Base-by-base conservation (phyloP, 2,888 invertebrate species). In the Caenorhabditis sp. region DNA sequence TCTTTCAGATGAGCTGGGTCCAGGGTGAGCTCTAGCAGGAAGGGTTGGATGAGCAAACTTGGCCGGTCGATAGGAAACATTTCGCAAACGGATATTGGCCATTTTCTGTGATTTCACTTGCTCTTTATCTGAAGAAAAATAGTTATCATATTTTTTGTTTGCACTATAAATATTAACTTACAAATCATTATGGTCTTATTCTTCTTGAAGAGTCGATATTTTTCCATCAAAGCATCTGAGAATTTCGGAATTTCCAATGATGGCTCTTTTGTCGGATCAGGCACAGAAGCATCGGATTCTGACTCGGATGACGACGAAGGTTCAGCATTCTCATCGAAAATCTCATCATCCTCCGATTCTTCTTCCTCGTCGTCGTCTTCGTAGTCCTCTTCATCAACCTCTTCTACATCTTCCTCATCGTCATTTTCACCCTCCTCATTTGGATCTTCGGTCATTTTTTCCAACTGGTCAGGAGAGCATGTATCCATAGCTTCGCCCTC, bases 41-140 rank as follows among this genome's bases (percentile, higher is more conserved):
- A 52, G 63, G 5, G 57, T 63, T 1, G 71, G 71, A 12, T 63
- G 57, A 1, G 54, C 71, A 43, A 71, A 71, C 23, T 71, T 50
- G 3, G 70, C 50, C 8, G 53, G 59, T 36, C 56, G 56, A 17
- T 56, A 23, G 7, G 56, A 4, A 56, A 25, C 56, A 26, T 53
- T 56, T 36, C 31, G 3, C 17, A 58, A 3, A 4, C 38, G 25
- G 5, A 59, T 59, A 23, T 43, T 49, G 8, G 49, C 14, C 59
- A 21, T 49, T 12, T 23, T 43, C 25, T 1, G 1, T 14, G 20
- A 8, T 20, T 62, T 62, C 8, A 38, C 25, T 8, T 27, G 25
- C 3, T 26, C 53, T 5, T 23, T 26, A 21, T 52, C 61, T 53
- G 25, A 5, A 61, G 27, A 52, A 21, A 53, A 14, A 27, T 20